Percentiles rank a stretch among this genome's conserved stretches.
These are phyloP conservation scores for Autographa pulchrina DNA, from an alignment of 2,888 invertebrate genomes.

Conservation along the genomic window DNA sequence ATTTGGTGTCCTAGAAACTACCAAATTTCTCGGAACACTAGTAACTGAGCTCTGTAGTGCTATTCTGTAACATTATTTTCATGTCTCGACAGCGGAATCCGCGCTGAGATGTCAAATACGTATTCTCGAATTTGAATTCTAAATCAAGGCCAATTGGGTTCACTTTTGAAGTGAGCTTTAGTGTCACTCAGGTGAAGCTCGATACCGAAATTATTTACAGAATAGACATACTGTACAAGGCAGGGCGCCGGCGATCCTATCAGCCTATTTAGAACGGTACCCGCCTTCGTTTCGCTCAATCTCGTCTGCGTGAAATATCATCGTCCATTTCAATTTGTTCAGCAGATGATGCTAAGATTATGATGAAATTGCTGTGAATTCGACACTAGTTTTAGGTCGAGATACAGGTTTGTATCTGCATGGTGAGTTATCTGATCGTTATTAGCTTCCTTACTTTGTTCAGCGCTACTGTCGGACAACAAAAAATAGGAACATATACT, in stretches of 20 bases:
- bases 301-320: constrained; percentile 39
- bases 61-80: no score
- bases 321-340: constrained; percentile 44
- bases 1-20: constrained; percentile 24
- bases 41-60: constrained; percentile 22
- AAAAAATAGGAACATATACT: neutral
- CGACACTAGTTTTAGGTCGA: neutral
- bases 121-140: no score
- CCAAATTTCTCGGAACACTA: constrained; percentile 21
- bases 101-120: no score
- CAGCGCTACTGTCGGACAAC: neutral
- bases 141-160: no score
- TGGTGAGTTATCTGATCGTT: constrained; percentile 5
- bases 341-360: constrained; percentile 31
- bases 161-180: no score
- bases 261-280: constrained; percentile 49
- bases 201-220: no score
- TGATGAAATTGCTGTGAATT: constrained; percentile 16
- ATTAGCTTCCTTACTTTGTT: neutral
- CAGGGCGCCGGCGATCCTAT: constrained; percentile 42
- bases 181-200: no score
- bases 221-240: no score
- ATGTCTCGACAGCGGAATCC: no score
- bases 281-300: constrained; percentile 39
- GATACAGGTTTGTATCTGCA: neutral